Base-by-base conservation (phyloP, 23 tunicate species). In the Ciona savignyi region DNA sequence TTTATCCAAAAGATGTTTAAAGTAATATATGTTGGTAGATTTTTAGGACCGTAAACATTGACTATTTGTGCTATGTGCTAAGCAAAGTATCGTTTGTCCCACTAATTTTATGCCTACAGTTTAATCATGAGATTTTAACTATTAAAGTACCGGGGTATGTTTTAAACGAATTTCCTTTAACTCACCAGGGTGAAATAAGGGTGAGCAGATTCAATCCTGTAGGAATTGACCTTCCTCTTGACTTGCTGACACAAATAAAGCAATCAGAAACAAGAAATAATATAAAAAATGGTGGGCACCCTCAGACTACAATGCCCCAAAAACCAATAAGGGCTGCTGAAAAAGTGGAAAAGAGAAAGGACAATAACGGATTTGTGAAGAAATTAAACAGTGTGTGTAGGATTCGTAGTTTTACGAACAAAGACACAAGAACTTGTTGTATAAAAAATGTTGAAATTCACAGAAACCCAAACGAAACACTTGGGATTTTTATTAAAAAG, bases 401-500 rank as follows among this genome's bases (percentile, higher is more conserved):
- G 25, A 72, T 63, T 15, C 24, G 35, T 51, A 66, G 34, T 27
- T 25, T 65, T 11, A 28, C 74, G 22, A 33, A 33, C 25, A 64
- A 65, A 63, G 23, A 22, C 26, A 4, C 28, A 6, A n/a, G 67
- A 22, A 63, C 4, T 4, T 32, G 77, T 88, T 56, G 30, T 71
- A 42, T 42, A 42, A 80, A 80, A 67, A 80, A 83, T 51, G 80
- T 88, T 71, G 83, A 80, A 26, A 67, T 88, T 11, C 48, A 66
- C 29, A 74, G 84, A 6, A 67, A 78, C 22, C 51, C 78, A 30
- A 56, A 60, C 4, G 93, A 80, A 60, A 85, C 29, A 33, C 74
- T 91, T 4, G 97, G 97, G 2, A 84, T 91, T 23, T 80, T 66
- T 73, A 85, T 91, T 27, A 85, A 80, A 30, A 76, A 84, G 76